Evolutionary conservation across 2,113 vertebrate genomes (phyloP), one percentile per base, ranked within the genome.

Genomic region (Cricetomys ansorgei): DNA sequence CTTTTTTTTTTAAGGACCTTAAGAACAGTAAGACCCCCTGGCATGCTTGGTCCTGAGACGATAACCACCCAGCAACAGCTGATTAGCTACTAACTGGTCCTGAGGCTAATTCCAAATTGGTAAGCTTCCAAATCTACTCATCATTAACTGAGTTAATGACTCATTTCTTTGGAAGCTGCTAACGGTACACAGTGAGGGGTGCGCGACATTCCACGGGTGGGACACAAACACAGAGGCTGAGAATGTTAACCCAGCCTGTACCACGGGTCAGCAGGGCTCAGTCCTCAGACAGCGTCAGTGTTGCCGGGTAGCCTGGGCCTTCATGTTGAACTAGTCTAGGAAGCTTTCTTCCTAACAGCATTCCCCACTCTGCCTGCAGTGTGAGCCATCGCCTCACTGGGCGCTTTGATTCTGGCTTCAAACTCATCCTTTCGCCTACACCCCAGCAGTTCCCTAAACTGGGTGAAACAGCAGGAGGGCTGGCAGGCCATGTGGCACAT

Each of bases 51-150:
- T 45, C 3, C 8, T 0, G 27, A 55, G 62, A 75, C 67, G 84
- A 70, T 3, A 62, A 34, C 37, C 50, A 31, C n/a, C 25, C 23
- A 55, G 34, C 55, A 70, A 55, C 48, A 67, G 50, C 53, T 27
- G 31, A 84, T 27, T 19, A 23, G 37, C 62, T 53, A 77, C 16
- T 21, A 55, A 23, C 3, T 9, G 43, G 75, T 93, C 69, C 77
- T 72, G 2, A 40, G 84, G 85, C 89, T 95, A 73, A 93, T 43
- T 95, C 67, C 57, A 45, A 84, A 86, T 73, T 27, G 40, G 21
- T 43, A 57, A 29, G 11, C 90, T 97, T 97, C 89, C n/a, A 65
- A 83, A 92, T 55, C 91, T 84, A 93, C 29, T 77, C 80, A 37
- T 37, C 86, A 77, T 40, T 89, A 48, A 59, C 43, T 29, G 59